These are phyloP conservation scores for Copsychus sechellarum DNA, from an alignment of 2,113 vertebrate genomes.

Conservation along the genomic window DNA sequence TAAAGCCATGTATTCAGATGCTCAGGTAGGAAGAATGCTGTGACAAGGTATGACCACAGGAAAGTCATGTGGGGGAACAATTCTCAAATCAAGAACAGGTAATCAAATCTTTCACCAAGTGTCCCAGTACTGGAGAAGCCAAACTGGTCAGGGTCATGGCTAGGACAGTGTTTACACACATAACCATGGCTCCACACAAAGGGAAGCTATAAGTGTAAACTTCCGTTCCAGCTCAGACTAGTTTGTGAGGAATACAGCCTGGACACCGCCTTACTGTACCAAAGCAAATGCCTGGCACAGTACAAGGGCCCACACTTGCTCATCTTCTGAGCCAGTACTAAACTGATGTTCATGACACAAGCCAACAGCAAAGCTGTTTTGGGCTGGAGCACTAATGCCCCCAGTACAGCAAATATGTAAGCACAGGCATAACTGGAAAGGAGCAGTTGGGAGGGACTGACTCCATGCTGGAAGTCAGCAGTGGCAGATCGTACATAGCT, in stretches of 20 bases:
- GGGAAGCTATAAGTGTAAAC: background rate
- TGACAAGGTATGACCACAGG: background rate
- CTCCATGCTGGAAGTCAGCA: background rate
- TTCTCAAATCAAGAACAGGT: background rate
- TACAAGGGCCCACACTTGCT: background rate
- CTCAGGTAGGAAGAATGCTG: background rate
- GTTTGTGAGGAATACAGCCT: background rate
- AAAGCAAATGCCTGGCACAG: background rate
- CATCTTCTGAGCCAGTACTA: background rate
- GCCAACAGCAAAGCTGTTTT: background rate
- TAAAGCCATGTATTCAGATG: background rate
- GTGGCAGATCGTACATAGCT: accelerated
- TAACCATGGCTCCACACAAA: background rate
- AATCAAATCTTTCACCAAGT: background rate
- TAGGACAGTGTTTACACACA: background rate
- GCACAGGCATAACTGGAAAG: background rate
- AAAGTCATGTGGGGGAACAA: background rate
- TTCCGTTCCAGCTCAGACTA: background rate
- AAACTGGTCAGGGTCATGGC: background rate
- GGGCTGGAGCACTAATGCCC: background rate
- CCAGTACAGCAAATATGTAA: background rate
- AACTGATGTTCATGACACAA: background rate
- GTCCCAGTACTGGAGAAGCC: background rate
- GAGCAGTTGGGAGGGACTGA: background rate
- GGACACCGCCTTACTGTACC: accelerated